phyloP scores from a whole-genome alignment of 1,140 invertebrate genomes.

The Saccostrea echinata region DNA sequence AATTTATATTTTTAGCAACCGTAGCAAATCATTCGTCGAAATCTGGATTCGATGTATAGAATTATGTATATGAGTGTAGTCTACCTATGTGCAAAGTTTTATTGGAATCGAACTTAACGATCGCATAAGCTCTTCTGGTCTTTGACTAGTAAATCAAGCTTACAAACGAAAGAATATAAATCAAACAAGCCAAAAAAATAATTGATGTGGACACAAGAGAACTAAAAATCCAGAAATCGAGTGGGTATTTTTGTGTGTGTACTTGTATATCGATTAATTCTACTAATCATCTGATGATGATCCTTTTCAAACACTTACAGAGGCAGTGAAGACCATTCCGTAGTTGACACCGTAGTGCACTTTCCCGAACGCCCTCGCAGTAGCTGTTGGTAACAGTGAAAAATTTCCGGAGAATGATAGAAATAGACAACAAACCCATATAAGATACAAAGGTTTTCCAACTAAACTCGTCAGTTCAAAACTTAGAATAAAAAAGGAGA shows the following conservation, averaged over 20 bases:
- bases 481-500: slow-evolving; percentile 60
- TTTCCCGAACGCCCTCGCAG: slow-evolving; percentile 67
- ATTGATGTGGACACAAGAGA: neutral
- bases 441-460: slow-evolving; percentile 66
- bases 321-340: slow-evolving; percentile 70
- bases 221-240: no score
- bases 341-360: slow-evolving; percentile 68
- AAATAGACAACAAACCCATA: slow-evolving; percentile 71
- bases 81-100: no score
- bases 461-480: slow-evolving; percentile 60
- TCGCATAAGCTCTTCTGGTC: no score
- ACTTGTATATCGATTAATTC: neutral
- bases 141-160: no score
- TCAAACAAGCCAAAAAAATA: neutral
- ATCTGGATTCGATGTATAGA: no score
- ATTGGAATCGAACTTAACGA: no score
- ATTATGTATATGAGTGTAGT: no score
- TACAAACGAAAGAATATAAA: neutral
- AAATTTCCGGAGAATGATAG: slow-evolving; percentile 71
- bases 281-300: no score
- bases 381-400: slow-evolving; percentile 70
- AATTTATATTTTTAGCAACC: no score
- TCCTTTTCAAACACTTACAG: slow-evolving; percentile 56
- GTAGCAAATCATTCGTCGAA: no score
- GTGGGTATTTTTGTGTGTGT: neutral